Conservation (phyloP, 2,888 invertebrate species). For the Rhagonycha lutea region DNA sequence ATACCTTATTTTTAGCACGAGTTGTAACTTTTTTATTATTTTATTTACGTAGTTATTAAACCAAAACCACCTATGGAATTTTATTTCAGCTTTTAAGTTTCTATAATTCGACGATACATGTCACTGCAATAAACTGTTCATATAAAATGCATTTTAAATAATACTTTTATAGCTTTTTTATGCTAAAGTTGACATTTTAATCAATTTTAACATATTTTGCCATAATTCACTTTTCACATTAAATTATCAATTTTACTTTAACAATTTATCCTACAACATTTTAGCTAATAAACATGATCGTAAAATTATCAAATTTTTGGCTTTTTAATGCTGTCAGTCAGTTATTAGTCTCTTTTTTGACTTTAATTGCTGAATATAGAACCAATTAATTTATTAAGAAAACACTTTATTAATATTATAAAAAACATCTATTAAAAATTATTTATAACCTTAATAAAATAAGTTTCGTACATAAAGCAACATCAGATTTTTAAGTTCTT, state of each 20-base stretch:
- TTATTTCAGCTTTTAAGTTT: constrained; percentile 11
- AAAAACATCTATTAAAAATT: background rate
- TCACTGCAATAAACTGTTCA: constrained; percentile 17
- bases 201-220: constrained; percentile 13
- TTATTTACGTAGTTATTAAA: background rate
- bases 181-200: constrained; percentile 6
- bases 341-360: background rate
- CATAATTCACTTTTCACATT: background rate
- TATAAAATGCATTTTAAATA: constrained; percentile 10
- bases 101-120: constrained; percentile 10
- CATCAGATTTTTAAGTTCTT: background rate
- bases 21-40: constrained; percentile 2
- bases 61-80: constrained; percentile 14
- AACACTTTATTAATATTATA: background rate
- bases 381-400: background rate
- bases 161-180: constrained; percentile 8
- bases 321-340: background rate
- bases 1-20: constrained; percentile 13
- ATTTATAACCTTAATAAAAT: background rate
- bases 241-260: background rate
- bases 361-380: background rate
- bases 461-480: background rate
- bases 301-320: background rate
- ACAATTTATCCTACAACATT: background rate
- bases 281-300: background rate